Evolutionary conservation across 2,113 vertebrate genomes (phyloP).

Genomic region (Furnarius figulus): DNA sequence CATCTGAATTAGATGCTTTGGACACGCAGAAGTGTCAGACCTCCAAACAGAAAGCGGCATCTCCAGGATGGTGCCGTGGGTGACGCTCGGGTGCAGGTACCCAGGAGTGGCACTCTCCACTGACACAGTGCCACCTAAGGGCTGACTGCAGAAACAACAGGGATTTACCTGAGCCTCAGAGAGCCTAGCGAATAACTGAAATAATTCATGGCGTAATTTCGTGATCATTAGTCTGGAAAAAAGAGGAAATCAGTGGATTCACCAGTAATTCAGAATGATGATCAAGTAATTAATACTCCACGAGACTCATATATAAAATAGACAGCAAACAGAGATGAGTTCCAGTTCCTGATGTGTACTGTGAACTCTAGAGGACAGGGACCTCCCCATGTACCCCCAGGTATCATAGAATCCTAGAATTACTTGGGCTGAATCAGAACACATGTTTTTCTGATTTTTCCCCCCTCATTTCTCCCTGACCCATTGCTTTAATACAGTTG

Average conservation of each 20-base stretch:
- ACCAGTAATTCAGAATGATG: background rate
- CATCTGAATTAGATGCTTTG: background rate
- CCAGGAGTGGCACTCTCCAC: too few relatives aligned
- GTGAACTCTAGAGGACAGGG: background rate
- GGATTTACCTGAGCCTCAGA: rapidly evolving
- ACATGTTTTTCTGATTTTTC: background rate
- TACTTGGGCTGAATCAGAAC: background rate
- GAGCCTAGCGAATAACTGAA: background rate
- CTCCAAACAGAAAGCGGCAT: background rate
- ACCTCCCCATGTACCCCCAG: background rate
- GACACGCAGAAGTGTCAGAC: background rate
- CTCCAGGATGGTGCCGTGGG: background rate
- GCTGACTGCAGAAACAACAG: background rate
- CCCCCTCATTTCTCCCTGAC: background rate
- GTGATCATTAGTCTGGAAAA: background rate
- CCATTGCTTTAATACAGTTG: background rate
- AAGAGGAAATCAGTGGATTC: background rate
- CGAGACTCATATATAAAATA: background rate
- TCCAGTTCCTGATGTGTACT: background rate
- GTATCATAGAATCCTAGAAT: background rate
- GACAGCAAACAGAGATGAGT: background rate
- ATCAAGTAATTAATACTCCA: background rate
- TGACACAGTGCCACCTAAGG: background rate
- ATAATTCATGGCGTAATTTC: background rate
- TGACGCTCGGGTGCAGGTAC: background rate